Conservation (phyloP, 2,888 invertebrate species). For the Brachypterus glaber region DNA sequence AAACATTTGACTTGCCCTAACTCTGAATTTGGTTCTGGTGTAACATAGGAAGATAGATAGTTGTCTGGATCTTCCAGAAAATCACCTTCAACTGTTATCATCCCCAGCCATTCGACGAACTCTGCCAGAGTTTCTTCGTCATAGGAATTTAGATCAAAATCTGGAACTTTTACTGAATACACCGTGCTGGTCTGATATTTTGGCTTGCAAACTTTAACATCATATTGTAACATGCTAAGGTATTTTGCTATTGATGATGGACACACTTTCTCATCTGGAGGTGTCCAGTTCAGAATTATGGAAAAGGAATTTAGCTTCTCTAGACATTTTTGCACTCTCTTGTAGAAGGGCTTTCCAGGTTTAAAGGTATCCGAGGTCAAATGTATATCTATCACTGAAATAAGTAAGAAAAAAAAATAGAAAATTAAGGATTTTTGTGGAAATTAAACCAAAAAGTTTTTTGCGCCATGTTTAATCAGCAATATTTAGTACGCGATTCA, state of each 20-base stretch:
- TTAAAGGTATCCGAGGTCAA: slow-evolving; percentile 41
- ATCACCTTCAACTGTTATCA: slow-evolving; percentile 41
- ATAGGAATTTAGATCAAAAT: slow-evolving; percentile 22
- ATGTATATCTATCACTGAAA: slow-evolving; percentile 47
- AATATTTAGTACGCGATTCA: too few relatives aligned
- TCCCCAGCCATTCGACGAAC: slow-evolving; percentile 49
- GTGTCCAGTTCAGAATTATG: slow-evolving; percentile 46
- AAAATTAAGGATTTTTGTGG: too few relatives aligned
- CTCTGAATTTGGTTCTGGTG: slow-evolving; percentile 33
- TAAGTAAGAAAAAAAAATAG: too few relatives aligned
- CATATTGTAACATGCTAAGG: slow-evolving; percentile 41
- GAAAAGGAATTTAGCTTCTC: slow-evolving; percentile 38
- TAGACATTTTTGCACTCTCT: slow-evolving; percentile 38
- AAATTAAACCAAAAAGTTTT: too few relatives aligned
- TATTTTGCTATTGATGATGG: slow-evolving; percentile 53
- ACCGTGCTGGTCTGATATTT: slow-evolving; percentile 32
- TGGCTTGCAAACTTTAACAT: slow-evolving; percentile 41
- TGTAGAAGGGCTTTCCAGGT: slow-evolving; percentile 42
- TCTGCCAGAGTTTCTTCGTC: slow-evolving; percentile 30
- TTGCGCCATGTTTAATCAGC: too few relatives aligned
- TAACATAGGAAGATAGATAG: slow-evolving; percentile 37
- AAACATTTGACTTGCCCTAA: slow-evolving; percentile 38
- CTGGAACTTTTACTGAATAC: slow-evolving; percentile 40
- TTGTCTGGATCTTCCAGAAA: slow-evolving; percentile 30
- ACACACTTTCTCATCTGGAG: slow-evolving; percentile 42